Conservation (phyloP, 1,140 invertebrate genomes). For the Philaenus spumarius region DNA sequence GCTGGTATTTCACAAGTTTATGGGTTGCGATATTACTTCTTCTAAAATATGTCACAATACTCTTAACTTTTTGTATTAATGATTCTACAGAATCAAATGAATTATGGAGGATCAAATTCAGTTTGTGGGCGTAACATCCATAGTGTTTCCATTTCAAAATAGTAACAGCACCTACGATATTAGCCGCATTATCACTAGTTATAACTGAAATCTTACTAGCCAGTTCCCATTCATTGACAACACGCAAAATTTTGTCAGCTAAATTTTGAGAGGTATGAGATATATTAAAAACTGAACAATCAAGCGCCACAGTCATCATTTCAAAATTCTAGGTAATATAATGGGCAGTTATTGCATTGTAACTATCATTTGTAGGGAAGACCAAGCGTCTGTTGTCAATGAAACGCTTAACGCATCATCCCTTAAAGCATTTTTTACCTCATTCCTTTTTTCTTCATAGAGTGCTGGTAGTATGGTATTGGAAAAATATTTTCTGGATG, state of each 20-base stretch:
- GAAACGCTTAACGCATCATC: background rate
- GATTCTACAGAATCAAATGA: background rate
- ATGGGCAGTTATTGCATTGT: background rate
- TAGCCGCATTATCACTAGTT: background rate
- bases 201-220: background rate
- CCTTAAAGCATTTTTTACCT: too few relatives aligned
- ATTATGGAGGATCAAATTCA: conserved; percentile 1
- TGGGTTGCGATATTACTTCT: conserved; percentile 2
- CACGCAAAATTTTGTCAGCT: background rate
- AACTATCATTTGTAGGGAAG: conserved; percentile 5
- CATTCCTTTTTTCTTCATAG: background rate
- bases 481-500: conserved; percentile 4
- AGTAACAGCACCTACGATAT: background rate
- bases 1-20: background rate
- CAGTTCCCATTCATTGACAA: background rate
- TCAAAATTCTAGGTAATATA: background rate
- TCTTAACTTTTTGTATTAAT: background rate
- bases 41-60: background rate
- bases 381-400: background rate
- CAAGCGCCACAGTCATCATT: background rate
- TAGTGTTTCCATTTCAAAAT: conserved; percentile 11
- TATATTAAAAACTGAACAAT: background rate
- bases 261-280: conserved; percentile 4
- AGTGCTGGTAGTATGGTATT: background rate
- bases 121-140: too few relatives aligned